These are phyloP conservation scores for Carcharodon carcharias DNA, from an alignment of 2,797 vertebrate genomes.

Conservation along the genomic window DNA sequence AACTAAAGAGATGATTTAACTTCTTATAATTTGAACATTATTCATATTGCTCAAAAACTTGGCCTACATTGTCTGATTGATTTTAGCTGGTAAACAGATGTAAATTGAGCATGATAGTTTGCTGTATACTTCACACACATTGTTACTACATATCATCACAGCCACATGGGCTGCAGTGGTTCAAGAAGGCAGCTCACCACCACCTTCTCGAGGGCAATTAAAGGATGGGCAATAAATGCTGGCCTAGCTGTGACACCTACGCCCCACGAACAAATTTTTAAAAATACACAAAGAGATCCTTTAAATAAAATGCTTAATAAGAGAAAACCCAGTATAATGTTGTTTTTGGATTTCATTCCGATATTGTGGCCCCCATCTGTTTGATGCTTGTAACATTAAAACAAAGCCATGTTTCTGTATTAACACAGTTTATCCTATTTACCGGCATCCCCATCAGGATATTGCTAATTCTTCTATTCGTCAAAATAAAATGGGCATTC, in stretches of 20 bases:
- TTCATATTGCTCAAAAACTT: neutral
- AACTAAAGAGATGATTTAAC: neutral
- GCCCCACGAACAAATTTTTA: neutral
- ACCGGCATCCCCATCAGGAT: neutral
- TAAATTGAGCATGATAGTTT: neutral
- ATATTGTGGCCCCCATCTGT: neutral
- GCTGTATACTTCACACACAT: neutral
- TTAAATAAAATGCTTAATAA: too few species aligned
- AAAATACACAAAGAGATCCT: neutral
- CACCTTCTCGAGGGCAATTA: too few species aligned
- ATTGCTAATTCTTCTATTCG: neutral
- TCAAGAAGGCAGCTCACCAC: too few species aligned
- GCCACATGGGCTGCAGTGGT: too few species aligned
- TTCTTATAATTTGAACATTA: neutral
- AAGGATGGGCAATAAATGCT: too few species aligned
- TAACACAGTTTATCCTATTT: neutral
- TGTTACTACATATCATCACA: neutral
- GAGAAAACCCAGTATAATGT: neutral
- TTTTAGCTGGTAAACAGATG: neutral
- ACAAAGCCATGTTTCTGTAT: neutral
- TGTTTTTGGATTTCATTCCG: neutral
- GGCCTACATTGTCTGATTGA: neutral
- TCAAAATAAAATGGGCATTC: neutral
- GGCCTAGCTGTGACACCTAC: too few species aligned
- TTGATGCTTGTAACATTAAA: neutral